A percentile compares a stretch with the other conserved stretches of the same genome.
These are phyloP conservation scores for Agriotes lineatus DNA, from an alignment of 2,888 invertebrate genomes.

Conservation along the genomic window DNA sequence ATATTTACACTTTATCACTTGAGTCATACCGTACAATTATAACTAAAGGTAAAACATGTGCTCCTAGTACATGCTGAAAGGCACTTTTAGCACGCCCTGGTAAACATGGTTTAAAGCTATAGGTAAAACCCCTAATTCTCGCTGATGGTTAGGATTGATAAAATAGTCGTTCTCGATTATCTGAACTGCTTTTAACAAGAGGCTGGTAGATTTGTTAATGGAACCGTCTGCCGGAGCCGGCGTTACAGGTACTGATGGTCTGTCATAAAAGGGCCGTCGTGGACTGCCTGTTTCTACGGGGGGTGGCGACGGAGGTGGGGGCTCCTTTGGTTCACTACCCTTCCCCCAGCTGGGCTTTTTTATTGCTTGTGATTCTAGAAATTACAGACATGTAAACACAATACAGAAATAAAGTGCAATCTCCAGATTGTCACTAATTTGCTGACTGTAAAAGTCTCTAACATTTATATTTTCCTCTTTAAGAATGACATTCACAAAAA, in stretches of 20 bases:
- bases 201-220: conserved; percentile 24
- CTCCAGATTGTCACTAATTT: neutral
- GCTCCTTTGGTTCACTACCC: neutral
- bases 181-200: conserved; percentile 56
- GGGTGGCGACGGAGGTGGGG: neutral
- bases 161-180: conserved; percentile 58
- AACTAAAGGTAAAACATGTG: neutral
- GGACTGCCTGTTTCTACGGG: neutral
- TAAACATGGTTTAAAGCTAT: conserved; percentile 59
- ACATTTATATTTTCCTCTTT: too few relatives aligned
- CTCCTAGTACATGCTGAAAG: conserved; percentile 22
- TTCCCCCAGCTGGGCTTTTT: neutral
- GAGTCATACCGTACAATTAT: neutral
- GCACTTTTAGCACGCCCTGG: conserved; percentile 49
- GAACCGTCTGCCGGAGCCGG: too few relatives aligned
- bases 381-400: neutral
- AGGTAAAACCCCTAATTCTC: conserved; percentile 55
- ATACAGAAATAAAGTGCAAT: too few relatives aligned
- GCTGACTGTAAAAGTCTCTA: neutral
- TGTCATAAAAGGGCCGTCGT: too few relatives aligned
- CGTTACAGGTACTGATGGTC: too few relatives aligned
- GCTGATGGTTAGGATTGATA: conserved; percentile 45
- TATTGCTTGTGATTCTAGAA: conserved; percentile 4
- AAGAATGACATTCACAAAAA: too few relatives aligned
- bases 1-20: conserved; percentile 11